Evolutionary conservation across 2,797 vertebrate genomes (phyloP).

Genomic region (Mormyrops boulengeri): DNA sequence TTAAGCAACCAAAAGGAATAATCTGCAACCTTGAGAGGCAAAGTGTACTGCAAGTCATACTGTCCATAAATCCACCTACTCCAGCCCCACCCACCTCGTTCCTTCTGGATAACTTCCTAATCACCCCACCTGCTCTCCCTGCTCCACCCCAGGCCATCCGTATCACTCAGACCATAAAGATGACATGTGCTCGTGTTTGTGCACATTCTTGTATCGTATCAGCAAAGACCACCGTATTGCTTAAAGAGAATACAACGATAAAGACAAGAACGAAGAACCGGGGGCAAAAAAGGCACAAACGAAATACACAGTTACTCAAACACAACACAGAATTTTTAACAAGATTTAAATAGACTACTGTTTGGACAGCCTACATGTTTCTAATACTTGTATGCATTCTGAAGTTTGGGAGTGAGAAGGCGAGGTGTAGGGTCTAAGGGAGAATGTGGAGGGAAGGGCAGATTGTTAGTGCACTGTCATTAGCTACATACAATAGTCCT

Average conservation of each 20-base stretch:
- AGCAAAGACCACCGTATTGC: slow-evolving; percentile 45
- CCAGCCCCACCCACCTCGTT: neutral
- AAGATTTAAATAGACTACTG: slow-evolving; percentile 40
- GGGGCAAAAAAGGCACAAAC: slow-evolving; percentile 32
- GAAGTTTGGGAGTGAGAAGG: neutral
- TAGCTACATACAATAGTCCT: neutral
- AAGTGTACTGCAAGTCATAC: neutral
- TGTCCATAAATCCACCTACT: neutral
- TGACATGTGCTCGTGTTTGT: slow-evolving; percentile 19
- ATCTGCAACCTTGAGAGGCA: neutral
- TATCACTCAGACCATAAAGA: slow-evolving; percentile 17
- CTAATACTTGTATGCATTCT: slow-evolving; percentile 28
- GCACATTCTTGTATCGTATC: slow-evolving; percentile 23
- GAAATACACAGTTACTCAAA: slow-evolving; percentile 38
- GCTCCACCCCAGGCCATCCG: neutral
- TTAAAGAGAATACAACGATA: slow-evolving; percentile 39
- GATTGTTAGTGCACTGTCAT: neutral
- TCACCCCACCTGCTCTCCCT: neutral
- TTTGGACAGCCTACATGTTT: slow-evolving; percentile 47
- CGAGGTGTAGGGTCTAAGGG: neutral
- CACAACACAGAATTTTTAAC: slow-evolving; percentile 40
- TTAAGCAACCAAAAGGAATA: neutral
- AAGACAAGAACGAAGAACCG: slow-evolving; percentile 23
- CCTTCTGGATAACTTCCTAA: neutral
- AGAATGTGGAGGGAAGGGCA: neutral